Evolutionary conservation across 2,797 vertebrate species (phyloP).

Genomic region (Danio aesculapii): DNA sequence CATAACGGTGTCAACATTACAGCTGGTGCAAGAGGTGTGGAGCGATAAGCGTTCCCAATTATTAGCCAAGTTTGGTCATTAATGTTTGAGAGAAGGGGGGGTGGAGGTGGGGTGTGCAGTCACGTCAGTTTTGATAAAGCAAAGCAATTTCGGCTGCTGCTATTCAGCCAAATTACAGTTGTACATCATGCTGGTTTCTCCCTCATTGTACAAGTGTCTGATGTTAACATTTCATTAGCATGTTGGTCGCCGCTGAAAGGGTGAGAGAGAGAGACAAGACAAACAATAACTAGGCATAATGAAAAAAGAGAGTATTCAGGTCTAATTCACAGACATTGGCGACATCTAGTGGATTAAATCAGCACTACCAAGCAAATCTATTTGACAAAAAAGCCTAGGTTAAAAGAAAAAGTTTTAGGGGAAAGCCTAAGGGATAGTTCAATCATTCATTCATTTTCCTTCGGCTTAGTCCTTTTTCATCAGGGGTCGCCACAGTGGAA

Average conservation of each 20-base stretch:
- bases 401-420: too few relatives aligned
- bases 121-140: constrained; percentile 78
- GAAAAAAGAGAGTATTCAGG: constrained; percentile 10
- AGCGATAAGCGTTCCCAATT: constrained; percentile 70
- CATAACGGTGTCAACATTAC: constrained; percentile 61
- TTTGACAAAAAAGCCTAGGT: background rate
- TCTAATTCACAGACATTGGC: constrained; percentile 71
- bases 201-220: constrained; percentile 68
- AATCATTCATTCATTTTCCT: too few relatives aligned
- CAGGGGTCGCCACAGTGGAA: too few relatives aligned
- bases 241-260: constrained; percentile 69
- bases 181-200: constrained; percentile 76
- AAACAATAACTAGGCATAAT: constrained; percentile 32
- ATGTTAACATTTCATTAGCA: constrained; percentile 71
- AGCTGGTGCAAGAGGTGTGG: constrained; percentile 70
- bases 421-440: too few relatives aligned
- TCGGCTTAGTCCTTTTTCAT: too few relatives aligned
- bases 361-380: background rate
- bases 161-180: constrained; percentile 77
- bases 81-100: constrained; percentile 42
- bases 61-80: constrained; percentile 74
- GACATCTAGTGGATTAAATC: constrained; percentile 73
- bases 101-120: constrained; percentile 53
- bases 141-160: constrained; percentile 78
- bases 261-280: constrained; percentile 58